Evolutionary conservation across 2,888 invertebrate genomes (phyloP), one percentile per base, ranked within the genome.

Genomic region (Stenurella melanura): DNA sequence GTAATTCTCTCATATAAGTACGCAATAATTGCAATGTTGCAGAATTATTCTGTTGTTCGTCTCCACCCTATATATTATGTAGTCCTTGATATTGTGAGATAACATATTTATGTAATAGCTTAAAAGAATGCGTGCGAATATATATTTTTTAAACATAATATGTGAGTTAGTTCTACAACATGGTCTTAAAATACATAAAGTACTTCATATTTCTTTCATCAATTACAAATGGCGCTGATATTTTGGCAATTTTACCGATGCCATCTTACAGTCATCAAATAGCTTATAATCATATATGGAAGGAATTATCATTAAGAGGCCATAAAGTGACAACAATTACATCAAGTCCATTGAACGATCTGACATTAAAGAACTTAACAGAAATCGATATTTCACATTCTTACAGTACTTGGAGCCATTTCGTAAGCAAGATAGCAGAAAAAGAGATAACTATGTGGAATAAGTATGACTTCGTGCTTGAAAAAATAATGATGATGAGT

Each of bases 321-420:
- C 70, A 70, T n/a, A 70, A 60, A 18, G 70, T 70, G 17, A 70
- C 70, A 10, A 10, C 60, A 19, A 15, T 70, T 5, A 70, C 70
- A 15, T n/a, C 70, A 42, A 19, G 42, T 50, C 70, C 70, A 7
- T 7, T 19, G 17, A 70, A 70, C 1, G 60, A 70, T 15, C 70
- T 60, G 21, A 60, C 18, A 1, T 18, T 70, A 19, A 60, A n/a
- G 9, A 70, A 70, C 17, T 63, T 87, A 11, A 85, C 87, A 11
- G 70, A 70, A 70, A 60, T 61, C 0, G 70, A 70, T 18, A 0
- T 70, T 7, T 61, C 11, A 15, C 60, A 15, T 15, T 9, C 6
- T 1, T 68, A 84, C 7, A 80, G 85, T n/a, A 42, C 1, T 11
- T 42, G 42, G 1, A 21, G 4, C 0, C 3, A 70, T n/a, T 26